Conservation (phyloP, 2,113 vertebrate genomes). For the Hipposideros armiger region DNA sequence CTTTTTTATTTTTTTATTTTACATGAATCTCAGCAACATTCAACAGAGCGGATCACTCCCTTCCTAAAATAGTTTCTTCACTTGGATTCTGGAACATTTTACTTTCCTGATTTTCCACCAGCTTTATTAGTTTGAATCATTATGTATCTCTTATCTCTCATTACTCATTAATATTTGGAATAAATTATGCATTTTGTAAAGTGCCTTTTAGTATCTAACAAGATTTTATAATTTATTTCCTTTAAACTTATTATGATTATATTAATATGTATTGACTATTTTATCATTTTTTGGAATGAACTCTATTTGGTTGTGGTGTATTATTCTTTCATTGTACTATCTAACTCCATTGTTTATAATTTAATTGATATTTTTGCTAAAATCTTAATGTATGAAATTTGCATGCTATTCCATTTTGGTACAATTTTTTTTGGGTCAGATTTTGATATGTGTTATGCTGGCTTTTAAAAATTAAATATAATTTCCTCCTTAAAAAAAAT, state of each 20-base stretch:
- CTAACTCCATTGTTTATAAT: neutral
- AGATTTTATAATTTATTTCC: neutral
- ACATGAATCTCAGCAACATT: neutral
- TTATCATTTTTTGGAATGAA: constrained; percentile 25
- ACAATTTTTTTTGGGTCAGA: neutral
- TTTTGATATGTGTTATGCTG: neutral
- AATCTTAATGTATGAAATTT: neutral
- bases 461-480: constrained; percentile 15
- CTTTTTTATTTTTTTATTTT: neutral
- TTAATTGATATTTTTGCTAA: neutral
- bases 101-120: neutral
- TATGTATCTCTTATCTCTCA: neutral
- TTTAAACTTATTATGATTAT: constrained; percentile 10
- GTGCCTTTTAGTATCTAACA: neutral
- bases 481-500: neutral
- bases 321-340: constrained; percentile 6
- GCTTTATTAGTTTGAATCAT: constrained; percentile 26
- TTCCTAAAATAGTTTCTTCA: neutral
- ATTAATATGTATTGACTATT: neutral
- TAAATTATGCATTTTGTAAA: neutral
- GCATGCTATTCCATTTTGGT: neutral
- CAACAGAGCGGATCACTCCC: neutral
- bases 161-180: neutral
- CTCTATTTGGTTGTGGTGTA: neutral
- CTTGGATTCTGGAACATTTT: neutral